phyloP scores from a whole-genome alignment of 2,113 vertebrate species.

The Bombycilla garrulus region DNA sequence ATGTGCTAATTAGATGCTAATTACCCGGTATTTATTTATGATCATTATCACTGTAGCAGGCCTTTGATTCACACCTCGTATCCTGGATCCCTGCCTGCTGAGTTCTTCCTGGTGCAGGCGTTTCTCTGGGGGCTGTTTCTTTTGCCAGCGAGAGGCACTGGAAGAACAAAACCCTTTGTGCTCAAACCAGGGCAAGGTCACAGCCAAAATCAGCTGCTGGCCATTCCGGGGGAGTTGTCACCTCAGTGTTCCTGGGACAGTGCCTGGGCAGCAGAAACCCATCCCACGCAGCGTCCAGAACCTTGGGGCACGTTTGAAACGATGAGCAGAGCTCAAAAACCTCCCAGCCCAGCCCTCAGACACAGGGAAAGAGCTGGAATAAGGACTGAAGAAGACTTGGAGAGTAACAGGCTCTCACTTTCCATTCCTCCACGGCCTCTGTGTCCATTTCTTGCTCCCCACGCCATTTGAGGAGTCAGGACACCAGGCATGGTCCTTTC shows the following conservation, averaged over 20 bases:
- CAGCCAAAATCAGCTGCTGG: neutral
- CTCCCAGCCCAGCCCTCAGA: neutral
- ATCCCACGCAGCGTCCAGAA: rapidly evolving
- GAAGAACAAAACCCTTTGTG: neutral
- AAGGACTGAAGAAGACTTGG: neutral
- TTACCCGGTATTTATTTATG: constrained; percentile 45
- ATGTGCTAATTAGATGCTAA: constrained; percentile 56
- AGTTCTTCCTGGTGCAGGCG: neutral
- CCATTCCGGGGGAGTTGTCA: neutral
- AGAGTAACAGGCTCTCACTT: neutral
- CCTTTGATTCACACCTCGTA: constrained; percentile 47
- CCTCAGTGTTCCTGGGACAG: neutral
- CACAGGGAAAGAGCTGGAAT: neutral
- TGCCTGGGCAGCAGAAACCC: neutral
- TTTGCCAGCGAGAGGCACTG: neutral
- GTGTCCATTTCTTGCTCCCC: neutral
- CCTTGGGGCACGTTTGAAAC: neutral
- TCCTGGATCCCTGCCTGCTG: constrained; percentile 34
- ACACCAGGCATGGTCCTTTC: neutral
- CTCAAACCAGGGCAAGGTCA: neutral
- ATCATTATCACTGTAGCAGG: constrained; percentile 45
- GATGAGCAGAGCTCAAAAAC: neutral
- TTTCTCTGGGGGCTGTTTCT: constrained; percentile 14
- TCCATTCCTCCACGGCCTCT: neutral
- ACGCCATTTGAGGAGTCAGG: rapidly evolving